phyloP scores from a whole-genome alignment of 2,797 vertebrate genomes.

The Melopsittacus undulatus region DNA sequence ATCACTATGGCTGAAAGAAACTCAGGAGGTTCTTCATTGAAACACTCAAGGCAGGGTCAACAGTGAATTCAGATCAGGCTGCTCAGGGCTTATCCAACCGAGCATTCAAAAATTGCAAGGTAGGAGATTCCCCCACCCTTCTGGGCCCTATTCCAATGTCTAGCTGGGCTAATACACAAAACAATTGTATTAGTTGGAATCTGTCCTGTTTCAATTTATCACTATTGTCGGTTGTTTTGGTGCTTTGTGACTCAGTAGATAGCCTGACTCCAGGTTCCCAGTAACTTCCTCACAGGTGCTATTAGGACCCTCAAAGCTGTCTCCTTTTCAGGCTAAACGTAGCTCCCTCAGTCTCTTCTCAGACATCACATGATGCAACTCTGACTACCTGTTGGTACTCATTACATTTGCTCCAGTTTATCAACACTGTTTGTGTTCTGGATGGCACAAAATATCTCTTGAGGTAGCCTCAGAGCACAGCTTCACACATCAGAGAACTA shows the following conservation, averaged over 20 bases:
- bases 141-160: background rate
- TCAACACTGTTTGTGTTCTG: background rate
- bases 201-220: background rate
- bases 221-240: background rate
- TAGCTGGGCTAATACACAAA: background rate
- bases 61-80: background rate
- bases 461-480: background rate
- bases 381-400: background rate
- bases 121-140: background rate
- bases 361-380: background rate
- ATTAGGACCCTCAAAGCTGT: rapidly evolving
- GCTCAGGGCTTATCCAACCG: background rate
- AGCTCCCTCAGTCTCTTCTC: background rate
- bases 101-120: background rate
- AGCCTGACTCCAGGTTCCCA: background rate
- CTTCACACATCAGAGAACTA: background rate
- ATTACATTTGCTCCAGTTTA: background rate
- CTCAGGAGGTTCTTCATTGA: background rate
- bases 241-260: background rate
- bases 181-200: background rate
- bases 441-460: background rate
- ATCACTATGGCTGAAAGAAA: background rate
- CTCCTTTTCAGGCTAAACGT: background rate
- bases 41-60: background rate
- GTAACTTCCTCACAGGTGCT: background rate